These are phyloP conservation scores for Ips typographus DNA, from an alignment of 1,140 invertebrate genomes.

Conservation along the genomic window DNA sequence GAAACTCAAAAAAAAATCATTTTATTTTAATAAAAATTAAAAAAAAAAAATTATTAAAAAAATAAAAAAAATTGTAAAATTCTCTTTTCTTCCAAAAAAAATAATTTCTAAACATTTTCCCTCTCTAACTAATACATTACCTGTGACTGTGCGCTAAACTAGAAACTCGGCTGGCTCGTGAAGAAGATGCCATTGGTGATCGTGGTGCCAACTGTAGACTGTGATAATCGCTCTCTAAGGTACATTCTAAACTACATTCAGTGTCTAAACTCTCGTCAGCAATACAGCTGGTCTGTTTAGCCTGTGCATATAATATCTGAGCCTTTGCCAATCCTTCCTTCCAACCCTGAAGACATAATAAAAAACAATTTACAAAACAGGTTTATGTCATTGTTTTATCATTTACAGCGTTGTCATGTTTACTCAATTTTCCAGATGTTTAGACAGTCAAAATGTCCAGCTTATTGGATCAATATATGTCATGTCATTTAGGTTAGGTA, in stretches of 20 bases:
- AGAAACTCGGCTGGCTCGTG: constrained; percentile 59
- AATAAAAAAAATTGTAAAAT: too few relatives aligned
- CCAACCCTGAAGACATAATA: constrained; percentile 57
- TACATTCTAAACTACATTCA: constrained; percentile 54
- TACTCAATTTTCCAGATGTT: too few relatives aligned
- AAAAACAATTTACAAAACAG: background rate
- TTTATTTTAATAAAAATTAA: too few relatives aligned
- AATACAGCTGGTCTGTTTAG: constrained; percentile 55
- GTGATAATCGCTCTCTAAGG: constrained; percentile 52
- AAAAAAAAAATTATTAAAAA: too few relatives aligned
- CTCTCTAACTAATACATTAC: too few relatives aligned
- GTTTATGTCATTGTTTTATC: background rate
- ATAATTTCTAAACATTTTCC: too few relatives aligned
- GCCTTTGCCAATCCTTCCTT: constrained; percentile 66
- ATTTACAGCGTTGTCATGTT: too few relatives aligned
- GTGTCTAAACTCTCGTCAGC: constrained; percentile 48
- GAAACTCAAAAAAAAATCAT: too few relatives aligned
- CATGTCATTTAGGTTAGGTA: too few relatives aligned
- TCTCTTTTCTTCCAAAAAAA: too few relatives aligned
- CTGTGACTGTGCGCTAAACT: constrained; percentile 67
- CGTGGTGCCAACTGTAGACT: constrained; percentile 48
- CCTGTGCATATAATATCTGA: constrained; percentile 63
- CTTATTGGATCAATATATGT: too few relatives aligned
- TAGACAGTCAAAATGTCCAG: background rate
- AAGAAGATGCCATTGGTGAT: constrained; percentile 50